phyloP scores from a whole-genome alignment of 2,797 vertebrate genomes.

The Lates japonicus region DNA sequence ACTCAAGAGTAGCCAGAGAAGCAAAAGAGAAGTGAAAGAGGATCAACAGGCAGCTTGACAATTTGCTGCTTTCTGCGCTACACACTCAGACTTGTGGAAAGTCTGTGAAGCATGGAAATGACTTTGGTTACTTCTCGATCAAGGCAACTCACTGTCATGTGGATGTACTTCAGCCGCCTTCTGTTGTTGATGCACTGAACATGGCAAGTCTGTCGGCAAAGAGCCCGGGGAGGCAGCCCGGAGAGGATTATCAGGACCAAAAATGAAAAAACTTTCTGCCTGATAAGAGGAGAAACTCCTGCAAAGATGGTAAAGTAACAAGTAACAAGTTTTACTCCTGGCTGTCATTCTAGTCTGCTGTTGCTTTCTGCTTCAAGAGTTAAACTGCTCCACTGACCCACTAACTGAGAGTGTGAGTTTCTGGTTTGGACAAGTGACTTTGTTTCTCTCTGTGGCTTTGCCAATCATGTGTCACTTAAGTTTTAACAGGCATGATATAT shows the following conservation, averaged over 20 bases:
- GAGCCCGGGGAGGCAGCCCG: conserved; percentile 56
- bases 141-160: conserved; percentile 59
- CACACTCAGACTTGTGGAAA: conserved; percentile 44
- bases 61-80: conserved; percentile 43
- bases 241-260: conserved; percentile 69
- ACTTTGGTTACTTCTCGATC: conserved; percentile 50
- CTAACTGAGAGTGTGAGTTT: conserved; percentile 48
- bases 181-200: conserved; percentile 68
- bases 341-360: conserved; percentile 14
- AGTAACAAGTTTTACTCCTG: conserved; percentile 15
- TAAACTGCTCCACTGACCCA: conserved; percentile 71
- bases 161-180: conserved; percentile 61
- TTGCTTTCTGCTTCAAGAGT: conserved; percentile 24
- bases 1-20: conserved; percentile 64
- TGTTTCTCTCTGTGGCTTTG: conserved; percentile 50
- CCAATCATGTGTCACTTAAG: conserved; percentile 36
- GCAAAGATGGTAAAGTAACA: conserved; percentile 85
- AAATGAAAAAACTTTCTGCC: conserved; percentile 69
- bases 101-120: conserved; percentile 68
- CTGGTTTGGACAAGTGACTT: conserved; percentile 46
- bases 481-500: conserved; percentile 2
- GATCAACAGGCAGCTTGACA: conserved; percentile 78
- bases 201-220: conserved; percentile 67
- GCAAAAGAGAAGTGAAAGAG: conserved; percentile 72
- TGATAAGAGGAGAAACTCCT: conserved; percentile 62